These are phyloP conservation scores for Cerceris ruficornis DNA, from an alignment of 2,888 invertebrate species.

Conservation along the genomic window DNA sequence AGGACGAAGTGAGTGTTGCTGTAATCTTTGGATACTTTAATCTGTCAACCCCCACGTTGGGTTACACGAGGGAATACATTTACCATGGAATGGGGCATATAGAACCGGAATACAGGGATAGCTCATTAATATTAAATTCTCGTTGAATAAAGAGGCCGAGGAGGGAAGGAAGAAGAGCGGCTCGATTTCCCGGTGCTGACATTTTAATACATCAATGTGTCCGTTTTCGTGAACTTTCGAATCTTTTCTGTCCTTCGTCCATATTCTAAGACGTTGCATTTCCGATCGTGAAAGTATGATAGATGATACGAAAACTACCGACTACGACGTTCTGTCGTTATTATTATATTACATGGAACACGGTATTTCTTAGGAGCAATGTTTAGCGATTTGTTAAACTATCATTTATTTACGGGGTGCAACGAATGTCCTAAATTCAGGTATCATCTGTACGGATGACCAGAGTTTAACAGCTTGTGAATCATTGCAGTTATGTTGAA, in stretches of 20 bases:
- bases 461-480: too few species aligned
- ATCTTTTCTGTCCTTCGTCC: constrained; percentile 18
- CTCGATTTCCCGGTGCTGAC: constrained; percentile 17
- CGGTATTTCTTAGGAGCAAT: too few species aligned
- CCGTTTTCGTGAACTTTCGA: constrained; percentile 14
- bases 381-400: too few species aligned
- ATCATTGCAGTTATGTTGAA: too few species aligned
- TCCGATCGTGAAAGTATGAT: constrained; percentile 7
- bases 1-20: neutral
- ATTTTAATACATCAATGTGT: constrained; percentile 41
- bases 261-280: constrained; percentile 32
- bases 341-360: constrained; percentile 1
- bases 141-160: constrained; percentile 16
- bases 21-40: constrained; percentile 24
- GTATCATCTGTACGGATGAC: too few species aligned
- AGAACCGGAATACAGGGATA: constrained; percentile 21
- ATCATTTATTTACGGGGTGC: too few species aligned
- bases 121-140: constrained; percentile 59
- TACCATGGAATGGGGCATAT: constrained; percentile 2
- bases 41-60: neutral
- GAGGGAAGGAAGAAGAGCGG: neutral
- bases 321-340: constrained; percentile 3
- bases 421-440: too few species aligned
- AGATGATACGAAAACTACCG: constrained; percentile 10
- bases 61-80: constrained; percentile 18